Percentiles rank a stretch among this genome's conserved stretches.
phyloP scores from a whole-genome alignment of 1,140 invertebrate species.

The Ceratosolen solmsi region DNA sequence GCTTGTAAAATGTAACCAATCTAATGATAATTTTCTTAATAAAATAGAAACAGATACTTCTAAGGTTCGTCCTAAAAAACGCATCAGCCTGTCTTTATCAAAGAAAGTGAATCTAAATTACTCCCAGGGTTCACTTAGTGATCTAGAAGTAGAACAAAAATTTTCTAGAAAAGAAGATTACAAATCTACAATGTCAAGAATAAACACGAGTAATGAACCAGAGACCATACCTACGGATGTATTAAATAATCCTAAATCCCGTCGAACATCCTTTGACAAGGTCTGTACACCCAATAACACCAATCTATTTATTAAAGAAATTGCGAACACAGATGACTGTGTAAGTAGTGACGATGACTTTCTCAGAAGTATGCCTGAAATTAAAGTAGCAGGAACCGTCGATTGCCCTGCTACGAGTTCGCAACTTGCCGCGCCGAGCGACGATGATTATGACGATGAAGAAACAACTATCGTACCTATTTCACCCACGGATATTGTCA shows the following conservation, averaged over 20 bases:
- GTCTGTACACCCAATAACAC: not conserved
- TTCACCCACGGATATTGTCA: not conserved
- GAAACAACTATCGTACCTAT: not conserved
- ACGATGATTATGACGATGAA: slow-evolving; percentile 12
- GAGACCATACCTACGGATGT: not conserved
- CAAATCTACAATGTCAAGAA: not conserved
- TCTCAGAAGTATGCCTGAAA: slow-evolving; percentile 57
- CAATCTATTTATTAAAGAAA: not conserved
- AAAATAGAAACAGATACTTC: not conserved
- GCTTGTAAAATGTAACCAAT: slow-evolving; percentile 10
- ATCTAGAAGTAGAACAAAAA: slow-evolving; percentile 20
- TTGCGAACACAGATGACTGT: not conserved
- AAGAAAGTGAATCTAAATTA: slow-evolving; percentile 40
- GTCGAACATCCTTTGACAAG: not conserved
- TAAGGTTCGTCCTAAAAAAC: slow-evolving; percentile 8
- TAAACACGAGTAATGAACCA: not conserved
- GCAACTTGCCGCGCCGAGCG: slow-evolving; percentile 41
- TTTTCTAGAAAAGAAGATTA: not conserved
- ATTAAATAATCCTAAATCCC: not conserved
- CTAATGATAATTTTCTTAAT: not conserved
- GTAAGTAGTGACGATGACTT: slow-evolving; percentile 55
- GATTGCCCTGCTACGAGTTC: slow-evolving; percentile 56
- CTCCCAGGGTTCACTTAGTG: not conserved
- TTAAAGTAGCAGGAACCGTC: slow-evolving; percentile 57
- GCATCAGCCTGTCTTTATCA: slow-evolving; percentile 28